phyloP scores from a whole-genome alignment of 2,113 vertebrate genomes.

The Salvelinus fontinalis region DNA sequence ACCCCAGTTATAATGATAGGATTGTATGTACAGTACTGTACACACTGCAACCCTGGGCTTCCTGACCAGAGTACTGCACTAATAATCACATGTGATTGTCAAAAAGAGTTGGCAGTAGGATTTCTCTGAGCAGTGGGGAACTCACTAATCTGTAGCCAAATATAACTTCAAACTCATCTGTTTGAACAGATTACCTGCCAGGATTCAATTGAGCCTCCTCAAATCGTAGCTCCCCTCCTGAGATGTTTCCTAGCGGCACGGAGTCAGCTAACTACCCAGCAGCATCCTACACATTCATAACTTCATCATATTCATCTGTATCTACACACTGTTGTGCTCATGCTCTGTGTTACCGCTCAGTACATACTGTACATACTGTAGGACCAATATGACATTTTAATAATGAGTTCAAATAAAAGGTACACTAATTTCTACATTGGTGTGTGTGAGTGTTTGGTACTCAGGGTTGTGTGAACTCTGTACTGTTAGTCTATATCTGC shows the following conservation, averaged over 20 bases:
- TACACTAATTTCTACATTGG: not conserved
- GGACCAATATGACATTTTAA: not conserved
- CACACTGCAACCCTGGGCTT: conserved; percentile 42
- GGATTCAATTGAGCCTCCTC: conserved; percentile 65
- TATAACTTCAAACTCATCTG: conserved; percentile 76
- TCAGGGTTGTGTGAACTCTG: not conserved
- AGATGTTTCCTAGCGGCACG: conserved; percentile 61
- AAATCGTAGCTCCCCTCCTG: conserved; percentile 45
- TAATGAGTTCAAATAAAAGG: not conserved
- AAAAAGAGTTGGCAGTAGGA: conserved; percentile 65
- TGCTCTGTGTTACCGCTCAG: not conserved
- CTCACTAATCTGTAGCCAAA: conserved; percentile 66
- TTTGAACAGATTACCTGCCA: conserved; percentile 74
- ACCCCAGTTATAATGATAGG: not conserved
- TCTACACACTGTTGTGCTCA: conserved; percentile 21
- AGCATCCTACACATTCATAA: not conserved
- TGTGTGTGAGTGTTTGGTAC: not conserved
- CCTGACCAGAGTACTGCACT: conserved; percentile 61
- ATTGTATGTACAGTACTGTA: conserved; percentile 16
- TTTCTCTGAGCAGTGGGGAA: conserved; percentile 60
- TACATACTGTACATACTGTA: not conserved
- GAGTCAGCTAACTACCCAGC: conserved; percentile 52
- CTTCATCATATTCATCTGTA: conserved; percentile 13
- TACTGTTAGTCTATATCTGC: conserved; percentile 1
- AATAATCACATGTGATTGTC: conserved; percentile 64